Percentiles rank a stretch among this genome's conserved stretches.
These are phyloP conservation scores for Silurus glanis DNA, from an alignment of 2,113 vertebrate species.

Conservation along the genomic window DNA sequence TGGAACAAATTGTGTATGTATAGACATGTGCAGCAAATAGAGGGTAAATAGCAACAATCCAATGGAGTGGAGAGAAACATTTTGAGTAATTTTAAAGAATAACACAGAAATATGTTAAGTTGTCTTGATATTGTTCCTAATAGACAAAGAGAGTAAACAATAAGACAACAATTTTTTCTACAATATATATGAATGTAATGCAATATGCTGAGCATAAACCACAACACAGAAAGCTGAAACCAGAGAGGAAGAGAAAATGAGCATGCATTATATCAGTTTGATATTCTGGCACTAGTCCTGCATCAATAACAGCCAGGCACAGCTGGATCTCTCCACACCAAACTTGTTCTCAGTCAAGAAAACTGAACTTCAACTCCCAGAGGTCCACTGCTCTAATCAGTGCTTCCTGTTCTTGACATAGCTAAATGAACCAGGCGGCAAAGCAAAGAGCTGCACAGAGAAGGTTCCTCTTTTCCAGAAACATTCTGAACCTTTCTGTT, in stretches of 20 bases:
- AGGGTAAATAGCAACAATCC: conserved; percentile 26
- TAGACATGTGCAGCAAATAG: conserved; percentile 9
- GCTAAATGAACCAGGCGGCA: conserved; percentile 57
- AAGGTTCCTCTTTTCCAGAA: background rate
- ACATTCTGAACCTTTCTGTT: background rate
- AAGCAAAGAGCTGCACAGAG: conserved; percentile 11
- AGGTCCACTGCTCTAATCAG: conserved; percentile 61
- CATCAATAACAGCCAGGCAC: conserved; percentile 64
- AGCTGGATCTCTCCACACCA: conserved; percentile 61
- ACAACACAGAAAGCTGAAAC: conserved; percentile 41
- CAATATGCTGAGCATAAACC: background rate
- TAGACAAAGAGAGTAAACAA: background rate
- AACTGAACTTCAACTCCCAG: conserved; percentile 63
- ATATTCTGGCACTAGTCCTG: conserved; percentile 57
- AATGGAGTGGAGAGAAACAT: background rate
- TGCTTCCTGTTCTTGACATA: conserved; percentile 60
- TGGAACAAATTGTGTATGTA: background rate
- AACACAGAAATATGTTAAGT: background rate
- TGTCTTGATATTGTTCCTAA: background rate
- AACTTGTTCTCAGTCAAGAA: conserved; percentile 58
- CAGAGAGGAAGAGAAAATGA: conserved; percentile 47
- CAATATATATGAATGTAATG: background rate
- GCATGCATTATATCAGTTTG: conserved; percentile 16
- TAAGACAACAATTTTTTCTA: background rate
- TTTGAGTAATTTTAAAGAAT: background rate